Percentiles rank a stretch among this genome's conserved stretches.
Conservation (phyloP, 2,113 vertebrate genomes). For the Oxyura jamaicensis region DNA sequence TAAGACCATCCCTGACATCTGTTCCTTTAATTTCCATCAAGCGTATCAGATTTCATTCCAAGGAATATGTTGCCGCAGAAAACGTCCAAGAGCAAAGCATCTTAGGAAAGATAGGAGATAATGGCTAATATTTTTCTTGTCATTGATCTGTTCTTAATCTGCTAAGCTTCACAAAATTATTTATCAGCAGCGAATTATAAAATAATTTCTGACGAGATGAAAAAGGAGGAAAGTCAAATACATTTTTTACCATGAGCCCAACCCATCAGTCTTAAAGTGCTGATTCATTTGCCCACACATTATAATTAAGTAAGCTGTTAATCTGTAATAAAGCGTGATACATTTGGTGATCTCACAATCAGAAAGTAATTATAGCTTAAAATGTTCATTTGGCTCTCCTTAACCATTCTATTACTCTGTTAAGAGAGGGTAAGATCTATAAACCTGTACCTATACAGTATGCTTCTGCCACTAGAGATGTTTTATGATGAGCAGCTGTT, state of each 20-base stretch:
- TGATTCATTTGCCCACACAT: conserved; percentile 44
- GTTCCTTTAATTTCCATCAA: conserved; percentile 61
- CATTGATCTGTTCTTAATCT: neutral
- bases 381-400: conserved; percentile 12
- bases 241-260: conserved; percentile 31
- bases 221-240: conserved; percentile 2
- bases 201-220: conserved; percentile 21
- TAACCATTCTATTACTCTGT: conserved; percentile 19
- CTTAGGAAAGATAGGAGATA: neutral
- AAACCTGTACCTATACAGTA: neutral
- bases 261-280: conserved; percentile 29
- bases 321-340: conserved; percentile 48
- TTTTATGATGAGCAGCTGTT: neutral
- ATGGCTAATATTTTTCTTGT: neutral
- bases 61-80: neutral
- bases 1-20: neutral
- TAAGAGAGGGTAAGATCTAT: neutral
- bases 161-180: neutral
- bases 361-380: conserved; percentile 38
- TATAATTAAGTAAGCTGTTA: conserved; percentile 58
- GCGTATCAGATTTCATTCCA: neutral
- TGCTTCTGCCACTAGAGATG: neutral
- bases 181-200: conserved; percentile 17
- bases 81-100: neutral
- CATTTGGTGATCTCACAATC: conserved; percentile 27